Conservation (phyloP, 2,113 vertebrate genomes). For the Chinchilla lanigera region DNA sequence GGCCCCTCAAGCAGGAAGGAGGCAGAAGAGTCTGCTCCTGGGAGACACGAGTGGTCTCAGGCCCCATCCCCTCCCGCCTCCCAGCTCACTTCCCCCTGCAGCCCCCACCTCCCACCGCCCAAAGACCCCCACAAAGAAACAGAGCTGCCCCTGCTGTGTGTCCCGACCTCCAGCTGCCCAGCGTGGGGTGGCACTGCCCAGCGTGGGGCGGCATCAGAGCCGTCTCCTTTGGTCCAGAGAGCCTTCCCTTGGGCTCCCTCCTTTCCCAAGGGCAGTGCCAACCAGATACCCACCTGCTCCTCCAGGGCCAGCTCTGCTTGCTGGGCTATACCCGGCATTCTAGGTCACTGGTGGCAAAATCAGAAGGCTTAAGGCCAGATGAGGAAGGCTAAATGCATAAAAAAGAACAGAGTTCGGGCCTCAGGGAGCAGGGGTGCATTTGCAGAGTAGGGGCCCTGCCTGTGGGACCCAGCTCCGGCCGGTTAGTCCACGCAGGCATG, state of each 20-base stretch:
- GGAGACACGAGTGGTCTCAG: background rate
- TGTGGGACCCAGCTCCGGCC: background rate
- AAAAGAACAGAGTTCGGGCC: background rate
- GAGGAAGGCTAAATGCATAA: background rate
- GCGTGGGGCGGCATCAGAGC: too few relatives aligned
- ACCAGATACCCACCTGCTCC: too few relatives aligned
- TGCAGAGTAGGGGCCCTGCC: fast-evolving
- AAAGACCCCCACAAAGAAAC: background rate
- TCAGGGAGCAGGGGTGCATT: background rate
- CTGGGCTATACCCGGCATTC: fast-evolving
- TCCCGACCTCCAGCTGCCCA: too few relatives aligned
- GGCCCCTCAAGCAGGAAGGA: background rate
- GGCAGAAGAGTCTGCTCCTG: background rate
- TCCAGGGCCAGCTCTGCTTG: background rate
- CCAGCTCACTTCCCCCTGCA: slow-evolving; percentile 18
- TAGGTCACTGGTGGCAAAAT: background rate
- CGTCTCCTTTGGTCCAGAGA: background rate
- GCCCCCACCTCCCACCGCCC: background rate
- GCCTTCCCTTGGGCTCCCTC: background rate
- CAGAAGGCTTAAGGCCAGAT: background rate
- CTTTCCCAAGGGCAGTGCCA: background rate
- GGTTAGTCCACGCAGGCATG: background rate
- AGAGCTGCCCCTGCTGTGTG: background rate
- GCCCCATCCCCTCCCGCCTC: slow-evolving; percentile 11
- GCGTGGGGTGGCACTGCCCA: too few relatives aligned